Evolutionary conservation across 2,888 invertebrate species (phyloP).

Genomic region (Gandaritis pyraliata): DNA sequence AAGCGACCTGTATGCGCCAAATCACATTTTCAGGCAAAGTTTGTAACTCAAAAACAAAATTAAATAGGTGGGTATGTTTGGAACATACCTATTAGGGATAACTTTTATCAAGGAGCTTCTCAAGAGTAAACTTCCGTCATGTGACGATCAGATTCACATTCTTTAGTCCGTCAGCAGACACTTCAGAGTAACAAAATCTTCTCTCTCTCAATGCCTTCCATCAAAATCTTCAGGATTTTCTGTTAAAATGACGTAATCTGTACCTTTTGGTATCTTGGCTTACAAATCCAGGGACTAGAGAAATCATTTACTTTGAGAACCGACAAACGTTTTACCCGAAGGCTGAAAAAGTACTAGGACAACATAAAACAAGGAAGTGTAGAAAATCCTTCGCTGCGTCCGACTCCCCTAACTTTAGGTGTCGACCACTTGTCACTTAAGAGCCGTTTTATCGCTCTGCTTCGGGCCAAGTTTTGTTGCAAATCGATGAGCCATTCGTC

Average conservation of each 20-base stretch:
- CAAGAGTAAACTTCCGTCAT: not conserved
- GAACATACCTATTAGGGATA: conserved; percentile 18
- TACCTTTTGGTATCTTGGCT: too few relatives aligned
- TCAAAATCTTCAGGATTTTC: too few relatives aligned
- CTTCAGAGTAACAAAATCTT: too few relatives aligned
- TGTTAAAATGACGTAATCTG: too few relatives aligned
- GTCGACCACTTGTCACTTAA: conserved; percentile 37
- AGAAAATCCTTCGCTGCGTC: conserved; percentile 13
- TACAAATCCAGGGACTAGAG: not conserved
- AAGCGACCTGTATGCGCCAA: conserved; percentile 18
- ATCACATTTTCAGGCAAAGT: conserved; percentile 31
- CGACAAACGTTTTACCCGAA: not conserved
- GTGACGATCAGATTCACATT: too few relatives aligned
- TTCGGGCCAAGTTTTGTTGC: conserved; percentile 23
- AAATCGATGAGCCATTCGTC: conserved; percentile 32
- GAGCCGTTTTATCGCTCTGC: conserved; percentile 31
- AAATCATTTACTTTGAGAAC: not conserved
- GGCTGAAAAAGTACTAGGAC: conserved; percentile 16
- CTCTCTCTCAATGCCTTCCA: too few relatives aligned
- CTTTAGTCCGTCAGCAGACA: too few relatives aligned
- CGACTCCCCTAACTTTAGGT: conserved; percentile 28
- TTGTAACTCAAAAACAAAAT: conserved; percentile 30
- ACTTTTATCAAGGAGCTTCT: conserved; percentile 19
- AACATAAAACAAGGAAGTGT: conserved; percentile 22
- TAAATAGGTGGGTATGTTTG: conserved; percentile 11